Evolutionary conservation across 2,888 invertebrate genomes (phyloP), one percentile per base, ranked within the genome.

Genomic region (Plagiodera versicolora): DNA sequence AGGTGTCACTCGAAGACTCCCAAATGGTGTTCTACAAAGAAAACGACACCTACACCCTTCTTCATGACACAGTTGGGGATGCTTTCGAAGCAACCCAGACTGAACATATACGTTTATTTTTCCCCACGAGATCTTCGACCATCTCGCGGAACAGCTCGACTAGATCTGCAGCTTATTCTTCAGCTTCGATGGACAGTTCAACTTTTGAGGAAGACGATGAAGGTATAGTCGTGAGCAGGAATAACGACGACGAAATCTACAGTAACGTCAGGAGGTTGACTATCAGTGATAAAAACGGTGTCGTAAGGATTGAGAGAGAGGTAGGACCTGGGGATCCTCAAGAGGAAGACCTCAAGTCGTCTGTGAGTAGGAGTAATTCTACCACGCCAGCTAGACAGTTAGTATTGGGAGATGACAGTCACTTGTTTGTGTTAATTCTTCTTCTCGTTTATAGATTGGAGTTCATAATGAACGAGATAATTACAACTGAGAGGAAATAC

Each of bases 401-500:
- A 60, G 59, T 52, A 47, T 16, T 47, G 17, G 16, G 8, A 18
- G n/a, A n/a, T n/a, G n/a, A n/a, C n/a, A n/a, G n/a, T n/a, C n/a
- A n/a, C n/a, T n/a, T n/a, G n/a, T n/a, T n/a, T 24, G 24, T 48
- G 10, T 19, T 2, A 8, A 17, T 39, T 53, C 39, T 39, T 19
- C 18, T 39, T 51, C 10, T 51, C 30, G 17, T 18, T 72, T 72
- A 58, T 55, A 79, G 77, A 51, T 64, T 74, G 39, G 70, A 73
- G 11, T 75, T 72, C 52, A 75, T 79, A 20, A 69, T 77, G 3
- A 73, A 77, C 17, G 79, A 80, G 67, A 66, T 80, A 11, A 66
- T 73, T 56, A 67, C 71, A n/a, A 79, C 78, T 11, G 79, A 80
- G 67, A 69, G 68, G 44, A 72, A 74, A 32, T 80, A 79, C 56